A percentile compares a stretch with the other conserved stretches of the same genome.
phyloP scores from a whole-genome alignment of 2,888 invertebrate species.

The Thumatha senex region DNA sequence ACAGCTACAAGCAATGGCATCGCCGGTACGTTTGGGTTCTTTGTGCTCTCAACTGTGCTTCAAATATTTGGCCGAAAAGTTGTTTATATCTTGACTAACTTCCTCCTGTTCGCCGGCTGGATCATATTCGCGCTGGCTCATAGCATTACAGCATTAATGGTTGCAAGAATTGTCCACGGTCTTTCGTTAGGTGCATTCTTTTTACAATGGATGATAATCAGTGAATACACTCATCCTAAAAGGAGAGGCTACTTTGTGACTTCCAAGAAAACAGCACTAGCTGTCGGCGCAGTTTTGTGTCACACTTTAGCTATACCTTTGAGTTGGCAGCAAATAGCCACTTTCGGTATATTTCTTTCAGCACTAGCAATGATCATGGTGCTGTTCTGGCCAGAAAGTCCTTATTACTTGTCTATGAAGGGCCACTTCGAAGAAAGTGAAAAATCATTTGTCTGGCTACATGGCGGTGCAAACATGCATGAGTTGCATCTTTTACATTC shows the following conservation, averaged over 20 bases:
- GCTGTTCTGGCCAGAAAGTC: conserved; percentile 51
- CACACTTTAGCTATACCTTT: conserved; percentile 40
- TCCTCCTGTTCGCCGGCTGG: conserved; percentile 38
- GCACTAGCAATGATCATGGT: conserved; percentile 31
- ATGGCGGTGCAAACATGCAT: conserved; percentile 37
- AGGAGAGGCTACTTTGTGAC: conserved; percentile 49
- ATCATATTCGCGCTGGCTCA: conserved; percentile 38
- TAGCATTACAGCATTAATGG: conserved; percentile 32
- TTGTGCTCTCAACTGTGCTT: conserved; percentile 42
- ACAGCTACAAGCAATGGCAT: conserved; percentile 46
- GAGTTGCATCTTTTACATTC: conserved; percentile 36
- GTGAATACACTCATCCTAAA: conserved; percentile 47
- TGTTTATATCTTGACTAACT: conserved; percentile 29
- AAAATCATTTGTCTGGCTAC: conserved; percentile 41
- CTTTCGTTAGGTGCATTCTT: conserved; percentile 42
- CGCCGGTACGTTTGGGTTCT: conserved; percentile 42
- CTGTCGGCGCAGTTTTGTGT: conserved; percentile 41
- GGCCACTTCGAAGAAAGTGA: conserved; percentile 47
- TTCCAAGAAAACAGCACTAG: conserved; percentile 37
- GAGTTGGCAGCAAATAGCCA: conserved; percentile 48
- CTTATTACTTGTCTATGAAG: conserved; percentile 45
- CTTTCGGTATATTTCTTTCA: conserved; percentile 26
- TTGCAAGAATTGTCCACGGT: conserved; percentile 47
- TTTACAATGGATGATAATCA: conserved; percentile 37
- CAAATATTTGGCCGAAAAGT: conserved; percentile 46